phyloP scores from a whole-genome alignment of 2,888 invertebrate genomes.

The Cataglyphis rosenhaueri region DNA sequence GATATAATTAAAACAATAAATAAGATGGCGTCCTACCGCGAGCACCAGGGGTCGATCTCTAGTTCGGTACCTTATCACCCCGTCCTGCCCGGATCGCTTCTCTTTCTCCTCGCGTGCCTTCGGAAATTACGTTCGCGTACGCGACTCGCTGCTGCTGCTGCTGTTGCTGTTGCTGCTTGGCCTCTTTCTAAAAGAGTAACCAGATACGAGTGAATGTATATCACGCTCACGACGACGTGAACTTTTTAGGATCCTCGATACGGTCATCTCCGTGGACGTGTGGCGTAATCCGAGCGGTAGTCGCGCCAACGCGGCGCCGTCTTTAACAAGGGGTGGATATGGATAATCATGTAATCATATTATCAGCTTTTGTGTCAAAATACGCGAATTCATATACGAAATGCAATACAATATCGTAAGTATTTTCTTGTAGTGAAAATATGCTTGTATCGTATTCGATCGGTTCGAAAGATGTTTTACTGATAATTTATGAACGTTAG shows the following conservation, averaged over 20 bases:
- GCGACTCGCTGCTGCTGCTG: slow-evolving; percentile 63
- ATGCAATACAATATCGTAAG: too few relatives aligned
- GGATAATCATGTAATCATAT: not conserved
- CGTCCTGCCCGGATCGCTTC: slow-evolving; percentile 49
- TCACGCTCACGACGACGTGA: slow-evolving; percentile 61
- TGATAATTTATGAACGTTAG: slow-evolving; percentile 62
- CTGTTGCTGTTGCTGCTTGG: slow-evolving; percentile 4
- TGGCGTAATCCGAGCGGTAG: slow-evolving; percentile 16
- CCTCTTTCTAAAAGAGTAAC: slow-evolving; percentile 34
- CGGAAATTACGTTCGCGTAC: slow-evolving; percentile 70
- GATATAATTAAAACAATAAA: slow-evolving; percentile 86
- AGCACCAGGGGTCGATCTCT: slow-evolving; percentile 84
- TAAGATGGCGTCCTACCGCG: slow-evolving; percentile 85
- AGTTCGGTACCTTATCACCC: slow-evolving; percentile 65
- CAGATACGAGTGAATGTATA: slow-evolving; percentile 60
- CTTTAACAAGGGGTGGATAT: not conserved
- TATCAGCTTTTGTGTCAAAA: not conserved
- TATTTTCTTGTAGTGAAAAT: not conserved
- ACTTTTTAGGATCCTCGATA: slow-evolving; percentile 34
- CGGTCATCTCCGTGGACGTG: not conserved
- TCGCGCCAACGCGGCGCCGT: not conserved
- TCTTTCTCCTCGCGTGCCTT: slow-evolving; percentile 60
- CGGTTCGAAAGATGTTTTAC: slow-evolving; percentile 13
- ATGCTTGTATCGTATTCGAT: not conserved
- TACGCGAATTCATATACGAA: too few relatives aligned